Conservation (phyloP, 2,797 vertebrate genomes). For the Emydoidea blandingii region DNA sequence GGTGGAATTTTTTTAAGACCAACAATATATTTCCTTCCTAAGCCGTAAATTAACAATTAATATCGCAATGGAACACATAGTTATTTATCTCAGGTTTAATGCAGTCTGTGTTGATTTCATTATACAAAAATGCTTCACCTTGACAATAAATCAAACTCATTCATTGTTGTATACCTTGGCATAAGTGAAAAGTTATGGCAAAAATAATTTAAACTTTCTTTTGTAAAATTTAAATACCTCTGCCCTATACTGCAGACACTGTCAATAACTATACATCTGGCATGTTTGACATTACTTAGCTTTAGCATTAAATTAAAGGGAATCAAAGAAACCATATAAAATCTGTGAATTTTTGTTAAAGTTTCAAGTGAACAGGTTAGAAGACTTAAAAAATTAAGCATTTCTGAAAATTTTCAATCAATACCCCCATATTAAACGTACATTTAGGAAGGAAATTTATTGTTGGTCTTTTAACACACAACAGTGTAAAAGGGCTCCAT, state of each 20-base stretch:
- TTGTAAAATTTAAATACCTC: not conserved
- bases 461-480: conserved; percentile 7
- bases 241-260: not conserved
- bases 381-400: not conserved
- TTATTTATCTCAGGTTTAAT: not conserved
- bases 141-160: not conserved
- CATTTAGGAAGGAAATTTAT: not conserved
- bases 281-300: not conserved
- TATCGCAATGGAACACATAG: not conserved
- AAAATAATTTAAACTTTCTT: not conserved
- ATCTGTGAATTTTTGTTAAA: not conserved
- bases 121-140: not conserved
- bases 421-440: not conserved
- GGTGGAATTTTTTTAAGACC: not conserved
- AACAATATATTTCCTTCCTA: not conserved
- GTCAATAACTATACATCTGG: not conserved
- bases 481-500: not conserved
- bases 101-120: not conserved
- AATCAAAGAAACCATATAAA: not conserved
- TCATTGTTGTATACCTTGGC: not conserved
- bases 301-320: not conserved
- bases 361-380: not conserved
- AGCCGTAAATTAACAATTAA: conserved; percentile 14
- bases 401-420: not conserved
- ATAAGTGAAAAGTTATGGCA: conserved; percentile 8